phyloP scores from a whole-genome alignment of 2,888 invertebrate genomes.

The Ctenicera cuprea region DNA sequence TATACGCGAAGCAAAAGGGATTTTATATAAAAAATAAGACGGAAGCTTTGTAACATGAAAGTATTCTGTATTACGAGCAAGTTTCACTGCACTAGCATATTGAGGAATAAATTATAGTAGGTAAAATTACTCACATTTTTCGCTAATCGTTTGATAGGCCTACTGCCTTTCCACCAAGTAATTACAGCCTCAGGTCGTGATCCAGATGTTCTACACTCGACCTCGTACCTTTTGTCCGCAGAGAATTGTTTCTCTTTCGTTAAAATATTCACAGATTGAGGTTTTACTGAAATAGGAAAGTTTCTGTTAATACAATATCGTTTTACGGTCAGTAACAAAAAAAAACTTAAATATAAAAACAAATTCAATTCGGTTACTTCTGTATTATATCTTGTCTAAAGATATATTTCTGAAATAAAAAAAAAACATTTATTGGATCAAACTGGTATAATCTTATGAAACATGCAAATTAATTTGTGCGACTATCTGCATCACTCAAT shows the following conservation, averaged over 20 bases:
- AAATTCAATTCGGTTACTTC: neutral
- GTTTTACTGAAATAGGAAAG: conserved; percentile 84
- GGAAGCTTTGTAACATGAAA: conserved; percentile 23
- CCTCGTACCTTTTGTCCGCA: conserved; percentile 89
- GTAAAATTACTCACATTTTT: conserved; percentile 83
- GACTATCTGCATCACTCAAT: conserved; percentile 17
- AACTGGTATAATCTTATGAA: neutral
- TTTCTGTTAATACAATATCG: conserved; percentile 22
- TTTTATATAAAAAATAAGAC: conserved; percentile 36
- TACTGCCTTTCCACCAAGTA: conserved; percentile 93
- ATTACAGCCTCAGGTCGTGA: conserved; percentile 90
- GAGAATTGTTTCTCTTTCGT: conserved; percentile 90
- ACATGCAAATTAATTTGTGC: conserved; percentile 11
- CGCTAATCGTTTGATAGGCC: conserved; percentile 85
- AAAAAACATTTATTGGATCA: neutral
- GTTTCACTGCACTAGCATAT: neutral
- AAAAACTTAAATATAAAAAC: neutral
- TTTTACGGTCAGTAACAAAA: too few species aligned
- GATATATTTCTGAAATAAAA: too few species aligned
- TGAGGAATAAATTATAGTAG: neutral
- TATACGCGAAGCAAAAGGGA: conserved; percentile 34
- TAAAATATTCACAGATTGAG: conserved; percentile 87
- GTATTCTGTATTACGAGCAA: conserved; percentile 1
- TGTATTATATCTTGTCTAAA: too few species aligned
- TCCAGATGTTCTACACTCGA: conserved; percentile 91